Percentiles rank a stretch among this genome's conserved stretches.
Evolutionary conservation across 30 jellyfish, hydroid and myxozoan genomes (phyloP).

Genomic region (Cassiopea andromeda): DNA sequence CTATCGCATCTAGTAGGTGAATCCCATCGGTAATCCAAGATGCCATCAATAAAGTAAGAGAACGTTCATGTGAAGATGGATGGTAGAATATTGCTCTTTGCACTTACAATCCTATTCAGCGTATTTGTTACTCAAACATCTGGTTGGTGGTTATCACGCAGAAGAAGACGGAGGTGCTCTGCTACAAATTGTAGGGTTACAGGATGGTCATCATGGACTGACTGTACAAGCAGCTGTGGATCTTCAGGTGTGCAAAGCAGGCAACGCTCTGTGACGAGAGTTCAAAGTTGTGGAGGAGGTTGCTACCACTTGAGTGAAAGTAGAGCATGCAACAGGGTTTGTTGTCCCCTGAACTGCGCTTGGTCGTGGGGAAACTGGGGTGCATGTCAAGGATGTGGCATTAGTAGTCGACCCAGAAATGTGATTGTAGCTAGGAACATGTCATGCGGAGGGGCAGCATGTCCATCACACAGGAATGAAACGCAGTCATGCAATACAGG

Average conservation of each 20-base stretch:
- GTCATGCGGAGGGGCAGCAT: slow-evolving; percentile 54
- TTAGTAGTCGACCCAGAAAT: slow-evolving; percentile 36
- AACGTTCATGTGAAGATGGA: not conserved
- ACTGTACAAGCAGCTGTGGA: slow-evolving; percentile 34
- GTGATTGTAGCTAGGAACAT: slow-evolving; percentile 6
- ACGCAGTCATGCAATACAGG: slow-evolving; percentile 29
- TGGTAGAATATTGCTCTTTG: not conserved
- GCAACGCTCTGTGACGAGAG: slow-evolving; percentile 16
- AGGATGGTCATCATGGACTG: slow-evolving; percentile 43
- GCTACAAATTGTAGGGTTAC: slow-evolving; percentile 21
- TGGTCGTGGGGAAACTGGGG: slow-evolving; percentile 49
- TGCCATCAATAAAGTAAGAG: no score
- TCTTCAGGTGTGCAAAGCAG: slow-evolving; percentile 16
- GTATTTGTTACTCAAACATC: not conserved
- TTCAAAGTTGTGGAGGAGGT: slow-evolving; percentile 40
- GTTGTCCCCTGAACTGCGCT: slow-evolving; percentile 44
- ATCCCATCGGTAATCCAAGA: no score
- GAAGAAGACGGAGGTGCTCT: slow-evolving; percentile 45
- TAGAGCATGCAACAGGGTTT: slow-evolving; percentile 1
- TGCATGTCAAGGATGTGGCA: slow-evolving; percentile 28
- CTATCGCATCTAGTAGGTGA: no score
- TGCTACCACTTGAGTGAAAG: slow-evolving; percentile 8
- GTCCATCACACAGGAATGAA: slow-evolving; percentile 20
- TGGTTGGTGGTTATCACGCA: slow-evolving; percentile 36
- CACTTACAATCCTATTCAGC: not conserved